Base-by-base conservation (phyloP, 1,140 invertebrate genomes). In the Formica exsecta region DNA sequence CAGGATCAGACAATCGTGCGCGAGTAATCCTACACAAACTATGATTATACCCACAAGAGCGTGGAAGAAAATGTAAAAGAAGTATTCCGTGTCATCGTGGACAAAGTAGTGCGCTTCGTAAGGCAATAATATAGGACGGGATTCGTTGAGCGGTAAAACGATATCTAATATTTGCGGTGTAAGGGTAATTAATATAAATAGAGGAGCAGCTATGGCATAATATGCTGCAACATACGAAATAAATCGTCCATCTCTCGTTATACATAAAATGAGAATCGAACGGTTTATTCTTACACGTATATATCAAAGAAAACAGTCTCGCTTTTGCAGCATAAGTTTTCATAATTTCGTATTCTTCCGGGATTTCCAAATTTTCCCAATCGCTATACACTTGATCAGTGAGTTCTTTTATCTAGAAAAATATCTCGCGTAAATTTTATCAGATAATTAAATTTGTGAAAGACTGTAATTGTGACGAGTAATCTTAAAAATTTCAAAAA, bases 301-400 rank as follows among this genome's bases (percentile, higher is more conserved):
- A 77, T 8, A 62, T 2, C 6, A 48, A 8, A 19, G n/a, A 3
- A 9, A 48, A 5, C 29, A n/a, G 32, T 36, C 41, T 77, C 3
- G 51, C 19, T 4, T 65, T 77, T 3, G 9, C 19, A 3, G 19
- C 61, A 22, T 77, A 51, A 3, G 19, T 16, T 19, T 77, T 51
- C 75, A 77, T 77, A 22, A 77, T 77, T 65, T 77, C 19, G 29
- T 65, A 66, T 4, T 77, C 74, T 32, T 77, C 61, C 7, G 25
- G 19, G 4, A 1, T 8, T 7, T 44, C 4, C 9, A 77, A 11
- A 1, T 32, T 48, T 2, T 51, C 2, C 75, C 75, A 77, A 4
- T 77, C 75, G 41, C 1, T n/a, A 9, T 2, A 1, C 25, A 77
- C 1, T 8, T 36, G 7, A 36, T 77, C 61, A 5, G n/a, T 51